Conservation (phyloP, 2,113 vertebrate genomes). For the Illadopsis cleaveri region DNA sequence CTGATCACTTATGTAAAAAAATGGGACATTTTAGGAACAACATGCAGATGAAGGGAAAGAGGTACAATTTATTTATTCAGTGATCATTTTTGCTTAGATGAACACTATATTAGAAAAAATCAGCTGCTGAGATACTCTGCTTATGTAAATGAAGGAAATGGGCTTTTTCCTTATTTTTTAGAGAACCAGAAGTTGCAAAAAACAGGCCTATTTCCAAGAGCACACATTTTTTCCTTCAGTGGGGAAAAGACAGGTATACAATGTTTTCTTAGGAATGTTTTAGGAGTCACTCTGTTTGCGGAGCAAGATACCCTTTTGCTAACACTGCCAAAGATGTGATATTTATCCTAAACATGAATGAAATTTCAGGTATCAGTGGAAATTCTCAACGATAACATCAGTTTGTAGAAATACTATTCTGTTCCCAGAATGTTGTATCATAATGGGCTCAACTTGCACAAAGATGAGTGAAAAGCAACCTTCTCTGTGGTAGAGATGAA, state of each 20-base stretch:
- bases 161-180: background rate
- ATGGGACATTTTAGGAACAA: background rate
- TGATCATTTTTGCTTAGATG: background rate
- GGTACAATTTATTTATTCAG: background rate
- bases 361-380: background rate
- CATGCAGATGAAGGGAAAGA: background rate
- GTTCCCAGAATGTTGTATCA: background rate
- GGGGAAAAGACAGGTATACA: background rate
- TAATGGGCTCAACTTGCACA: background rate
- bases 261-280: background rate
- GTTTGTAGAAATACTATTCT: background rate
- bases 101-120: background rate
- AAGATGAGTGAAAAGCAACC: background rate
- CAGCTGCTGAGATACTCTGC: background rate
- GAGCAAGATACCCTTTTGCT: background rate
- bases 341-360: background rate
- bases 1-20: conserved; percentile 20
- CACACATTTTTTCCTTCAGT: background rate
- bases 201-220: background rate
- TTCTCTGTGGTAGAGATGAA: background rate
- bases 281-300: background rate
- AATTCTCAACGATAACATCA: background rate
- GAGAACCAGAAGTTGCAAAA: background rate
- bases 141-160: background rate
- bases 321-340: background rate